Evolutionary conservation across 1,140 invertebrate species (phyloP).

Genomic region (Nebria ingens): DNA sequence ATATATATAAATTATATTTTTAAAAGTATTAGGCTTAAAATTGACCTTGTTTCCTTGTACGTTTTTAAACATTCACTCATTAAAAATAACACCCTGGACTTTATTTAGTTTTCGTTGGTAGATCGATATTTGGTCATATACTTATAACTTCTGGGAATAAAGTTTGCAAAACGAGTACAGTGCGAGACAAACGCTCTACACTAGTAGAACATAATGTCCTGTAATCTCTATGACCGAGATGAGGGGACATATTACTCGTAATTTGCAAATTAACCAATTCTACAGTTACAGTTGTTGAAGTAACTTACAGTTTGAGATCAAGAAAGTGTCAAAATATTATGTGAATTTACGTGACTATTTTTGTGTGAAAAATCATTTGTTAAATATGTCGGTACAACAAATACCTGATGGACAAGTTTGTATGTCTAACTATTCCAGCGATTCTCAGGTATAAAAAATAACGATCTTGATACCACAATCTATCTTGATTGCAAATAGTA

Average conservation of each 20-base stretch:
- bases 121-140: too few relatives aligned
- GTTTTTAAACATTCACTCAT: too few relatives aligned
- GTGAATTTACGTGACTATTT: background rate
- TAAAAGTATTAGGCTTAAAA: too few relatives aligned
- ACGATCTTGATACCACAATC: too few relatives aligned
- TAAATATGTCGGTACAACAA: background rate
- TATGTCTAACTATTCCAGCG: background rate
- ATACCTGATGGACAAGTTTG: background rate
- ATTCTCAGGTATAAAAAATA: constrained; percentile 6
- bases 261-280: constrained; percentile 5
- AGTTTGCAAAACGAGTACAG: background rate
- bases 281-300: background rate
- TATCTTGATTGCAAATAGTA: too few relatives aligned
- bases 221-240: background rate
- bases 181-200: background rate
- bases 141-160: too few relatives aligned
- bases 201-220: background rate
- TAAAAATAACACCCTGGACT: too few relatives aligned
- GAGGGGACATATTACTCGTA: background rate
- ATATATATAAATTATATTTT: too few relatives aligned
- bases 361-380: background rate
- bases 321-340: too few relatives aligned
- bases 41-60: too few relatives aligned
- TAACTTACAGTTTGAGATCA: background rate
- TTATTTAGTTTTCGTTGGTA: too few relatives aligned